Percentiles rank a stretch among this genome's conserved stretches.
Evolutionary conservation across 1,140 invertebrate genomes (phyloP).

Genomic region (Harpegnathos saltator): DNA sequence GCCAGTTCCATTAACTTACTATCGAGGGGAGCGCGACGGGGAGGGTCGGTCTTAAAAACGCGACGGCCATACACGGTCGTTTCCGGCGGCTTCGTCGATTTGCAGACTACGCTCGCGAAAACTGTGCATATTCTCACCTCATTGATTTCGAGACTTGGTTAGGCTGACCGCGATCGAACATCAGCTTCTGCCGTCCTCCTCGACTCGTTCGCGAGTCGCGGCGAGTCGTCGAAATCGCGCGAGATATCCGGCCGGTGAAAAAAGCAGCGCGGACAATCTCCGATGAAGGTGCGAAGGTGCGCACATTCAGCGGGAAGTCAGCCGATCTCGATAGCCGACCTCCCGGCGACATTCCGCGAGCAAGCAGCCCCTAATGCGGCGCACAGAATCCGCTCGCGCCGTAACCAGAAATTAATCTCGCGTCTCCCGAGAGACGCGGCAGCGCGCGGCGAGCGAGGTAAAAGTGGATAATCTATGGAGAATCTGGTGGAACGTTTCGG

Average conservation of each 20-base stretch:
- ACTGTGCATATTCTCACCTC: too few relatives aligned
- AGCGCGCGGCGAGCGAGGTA: neutral
- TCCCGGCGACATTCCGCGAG: slow-evolving; percentile 15
- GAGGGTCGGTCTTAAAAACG: slow-evolving; percentile 30
- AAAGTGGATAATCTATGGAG: slow-evolving; percentile 45
- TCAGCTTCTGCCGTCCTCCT: too few relatives aligned
- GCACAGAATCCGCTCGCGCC: neutral
- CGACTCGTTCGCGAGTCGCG: too few relatives aligned
- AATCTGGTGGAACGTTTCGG: slow-evolving; percentile 43
- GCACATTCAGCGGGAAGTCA: too few relatives aligned
- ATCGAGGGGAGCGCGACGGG: slow-evolving; percentile 17
- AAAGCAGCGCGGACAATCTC: too few relatives aligned
- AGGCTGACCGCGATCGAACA: too few relatives aligned
- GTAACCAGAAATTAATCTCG: slow-evolving; percentile 2
- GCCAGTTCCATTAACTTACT: slow-evolving; percentile 57
- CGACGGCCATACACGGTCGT: neutral
- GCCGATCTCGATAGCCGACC: neutral
- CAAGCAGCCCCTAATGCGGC: neutral
- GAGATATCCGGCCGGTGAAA: too few relatives aligned
- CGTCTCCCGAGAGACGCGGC: neutral
- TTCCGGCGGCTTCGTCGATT: neutral
- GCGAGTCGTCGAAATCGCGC: too few relatives aligned
- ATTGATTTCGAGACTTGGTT: too few relatives aligned
- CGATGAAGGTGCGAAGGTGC: too few relatives aligned
- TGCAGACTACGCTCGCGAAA: too few relatives aligned